These are phyloP conservation scores for Drosophila diplacantha DNA, from an alignment of 2,888 invertebrate genomes.

Conservation along the genomic window DNA sequence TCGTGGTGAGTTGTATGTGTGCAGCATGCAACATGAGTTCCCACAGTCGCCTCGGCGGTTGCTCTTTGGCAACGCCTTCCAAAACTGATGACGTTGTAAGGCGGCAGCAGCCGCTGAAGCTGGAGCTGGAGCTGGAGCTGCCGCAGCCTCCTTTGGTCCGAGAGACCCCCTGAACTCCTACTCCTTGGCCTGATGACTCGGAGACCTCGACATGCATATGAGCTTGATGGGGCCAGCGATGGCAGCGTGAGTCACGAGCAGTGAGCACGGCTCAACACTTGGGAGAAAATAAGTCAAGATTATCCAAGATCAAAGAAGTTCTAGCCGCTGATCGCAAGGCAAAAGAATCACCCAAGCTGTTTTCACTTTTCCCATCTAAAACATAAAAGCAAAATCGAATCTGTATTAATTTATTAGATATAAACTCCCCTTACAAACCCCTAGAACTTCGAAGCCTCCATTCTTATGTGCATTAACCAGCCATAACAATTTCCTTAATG, in stretches of 20 bases:
- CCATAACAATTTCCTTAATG: slow-evolving; percentile 14
- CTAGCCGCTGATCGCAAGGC: background rate
- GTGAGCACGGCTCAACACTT: background rate
- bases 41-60: slow-evolving; percentile 66
- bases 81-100: slow-evolving; percentile 72
- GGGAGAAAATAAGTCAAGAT: background rate
- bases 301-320: background rate
- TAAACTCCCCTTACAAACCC: background rate
- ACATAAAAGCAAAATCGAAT: background rate
- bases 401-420: background rate
- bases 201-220: slow-evolving; percentile 45
- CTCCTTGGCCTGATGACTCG: slow-evolving; percentile 38
- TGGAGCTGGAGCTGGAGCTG: slow-evolving; percentile 56
- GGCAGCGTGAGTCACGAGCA: slow-evolving; percentile 20
- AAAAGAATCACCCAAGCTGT: too few species aligned
- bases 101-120: slow-evolving; percentile 39
- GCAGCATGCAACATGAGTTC: slow-evolving; percentile 70
- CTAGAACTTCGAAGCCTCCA: background rate
- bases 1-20: slow-evolving; percentile 51
- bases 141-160: slow-evolving; percentile 27
- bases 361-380: background rate
- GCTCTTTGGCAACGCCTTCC: slow-evolving; percentile 71
- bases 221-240: slow-evolving; percentile 28
- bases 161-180: slow-evolving; percentile 22
- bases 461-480: background rate